Evolutionary conservation across 2,888 invertebrate genomes (phyloP), one percentile per base, ranked within the genome.

Genomic region (Melanchra persicariae): DNA sequence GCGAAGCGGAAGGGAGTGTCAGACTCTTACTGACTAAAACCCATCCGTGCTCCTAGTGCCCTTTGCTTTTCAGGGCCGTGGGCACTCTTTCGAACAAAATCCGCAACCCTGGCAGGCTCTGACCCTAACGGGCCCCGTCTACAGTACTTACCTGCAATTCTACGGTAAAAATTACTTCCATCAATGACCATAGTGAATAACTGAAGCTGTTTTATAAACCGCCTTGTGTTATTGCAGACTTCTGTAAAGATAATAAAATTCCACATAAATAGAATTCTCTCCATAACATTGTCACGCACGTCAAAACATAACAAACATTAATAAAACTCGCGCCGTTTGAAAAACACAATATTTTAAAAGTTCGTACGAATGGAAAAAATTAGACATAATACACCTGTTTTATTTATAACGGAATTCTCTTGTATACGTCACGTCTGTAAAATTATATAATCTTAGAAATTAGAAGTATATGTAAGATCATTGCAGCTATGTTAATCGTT

Each of bases 301-400:
- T 19, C 47, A 7, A n/a, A 34, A 34, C 34, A 34, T 8, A 34
- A 34, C 34, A 9, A 34, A 34, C 7, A 43, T 47, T n/a, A 45
- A 65, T 55, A 55, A 62, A 63, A 66, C 26, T 34, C 52, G 26
- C n/a, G 40, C 22, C 22, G 51, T 60, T 60, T 54, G 9, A 43
- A 62, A 81, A 62, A 58, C n/a, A 69, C 52, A 57, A 49, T 58
- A 66, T 73, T 62, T 63, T 64, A 30, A 60, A 63, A 62, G 10
- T 54, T 52, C 12, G 51, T 64, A 54, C 74, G 68, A 75, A 74
- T 82, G 70, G 52, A 49, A 55, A 59, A 64, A 58, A 43, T 17
- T 4, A 22, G 58, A 74, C 67, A 51, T n/a, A 34, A 26, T 3
- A 52, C 79, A 82, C 34, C 55, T 69, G 74, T 68, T 51, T 69